Conservation (phyloP, 1,140 invertebrate genomes). For the Drosophila funebris region DNA sequence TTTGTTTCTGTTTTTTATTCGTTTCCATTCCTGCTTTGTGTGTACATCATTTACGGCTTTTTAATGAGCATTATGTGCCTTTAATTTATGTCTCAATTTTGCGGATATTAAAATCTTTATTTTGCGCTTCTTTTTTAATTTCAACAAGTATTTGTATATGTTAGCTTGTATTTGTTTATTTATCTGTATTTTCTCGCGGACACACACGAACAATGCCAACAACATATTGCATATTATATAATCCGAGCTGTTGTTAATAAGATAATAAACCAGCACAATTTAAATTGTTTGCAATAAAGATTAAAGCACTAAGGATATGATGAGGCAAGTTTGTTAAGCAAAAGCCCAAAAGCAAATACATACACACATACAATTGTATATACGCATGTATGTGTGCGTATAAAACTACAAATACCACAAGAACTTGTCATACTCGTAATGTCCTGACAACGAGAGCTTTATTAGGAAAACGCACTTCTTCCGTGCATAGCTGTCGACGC, state of each 20-base stretch:
- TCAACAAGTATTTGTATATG: neutral
- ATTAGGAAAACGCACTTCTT: constrained; percentile 46
- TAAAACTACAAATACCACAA: constrained; percentile 18
- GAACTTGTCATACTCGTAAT: constrained; percentile 54
- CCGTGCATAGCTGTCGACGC: constrained; percentile 1
- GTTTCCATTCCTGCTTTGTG: constrained; percentile 11
- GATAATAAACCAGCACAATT: constrained; percentile 27
- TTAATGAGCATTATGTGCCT: constrained; percentile 81
- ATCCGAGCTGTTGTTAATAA: constrained; percentile 18
- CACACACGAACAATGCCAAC: too few relatives aligned
- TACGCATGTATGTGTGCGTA: neutral
- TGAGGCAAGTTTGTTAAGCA: constrained; percentile 48
- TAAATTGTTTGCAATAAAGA: constrained; percentile 21
- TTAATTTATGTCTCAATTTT: constrained; percentile 82
- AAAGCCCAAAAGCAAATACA: neutral
- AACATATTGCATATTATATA: neutral
- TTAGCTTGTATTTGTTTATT: neutral
- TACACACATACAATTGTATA: neutral
- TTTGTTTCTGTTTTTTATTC: constrained; percentile 25
- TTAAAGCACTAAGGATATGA: too few relatives aligned
- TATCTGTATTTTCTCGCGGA: constrained; percentile 5
- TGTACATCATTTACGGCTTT: constrained; percentile 64
- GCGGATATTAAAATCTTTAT: constrained; percentile 75
- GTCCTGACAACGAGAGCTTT: constrained; percentile 53
- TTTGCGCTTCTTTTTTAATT: constrained; percentile 24